Evolutionary conservation across 2,113 vertebrate genomes (phyloP).

Genomic region (Tragelaphus scriptus): DNA sequence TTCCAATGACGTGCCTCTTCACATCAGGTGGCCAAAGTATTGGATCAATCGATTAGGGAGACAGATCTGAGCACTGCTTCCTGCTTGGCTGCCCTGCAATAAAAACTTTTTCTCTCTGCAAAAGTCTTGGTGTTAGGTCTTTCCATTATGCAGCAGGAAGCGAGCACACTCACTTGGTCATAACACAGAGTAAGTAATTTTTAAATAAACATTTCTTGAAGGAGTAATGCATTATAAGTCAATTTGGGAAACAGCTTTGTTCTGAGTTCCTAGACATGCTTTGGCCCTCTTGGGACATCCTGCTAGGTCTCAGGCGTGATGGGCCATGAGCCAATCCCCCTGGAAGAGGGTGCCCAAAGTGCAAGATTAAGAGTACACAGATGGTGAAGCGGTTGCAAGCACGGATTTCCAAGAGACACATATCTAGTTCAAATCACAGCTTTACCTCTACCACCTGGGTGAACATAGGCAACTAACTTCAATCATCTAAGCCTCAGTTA

Average conservation of each 20-base stretch:
- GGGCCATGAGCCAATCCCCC: background rate
- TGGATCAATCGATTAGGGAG: background rate
- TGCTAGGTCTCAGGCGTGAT: background rate
- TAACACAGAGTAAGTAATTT: background rate
- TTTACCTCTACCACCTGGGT: background rate
- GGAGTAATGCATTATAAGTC: background rate
- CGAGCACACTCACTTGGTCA: background rate
- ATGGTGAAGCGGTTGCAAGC: background rate
- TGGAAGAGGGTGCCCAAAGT: background rate
- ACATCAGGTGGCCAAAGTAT: background rate
- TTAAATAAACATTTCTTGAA: background rate
- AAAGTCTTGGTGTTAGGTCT: background rate
- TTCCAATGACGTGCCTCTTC: background rate
- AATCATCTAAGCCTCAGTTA: background rate
- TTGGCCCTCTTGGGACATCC: background rate
- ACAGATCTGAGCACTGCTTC: background rate
- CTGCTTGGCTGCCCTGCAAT: background rate
- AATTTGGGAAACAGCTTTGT: background rate
- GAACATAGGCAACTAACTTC: background rate
- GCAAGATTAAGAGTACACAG: background rate
- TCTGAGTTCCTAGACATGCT: background rate
- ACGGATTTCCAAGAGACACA: background rate
- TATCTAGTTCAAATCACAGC: background rate
- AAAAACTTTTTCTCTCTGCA: background rate
- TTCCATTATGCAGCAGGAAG: background rate